Evolutionary conservation across 2,113 vertebrate genomes (phyloP).

Genomic region (Oreochromis niloticus): DNA sequence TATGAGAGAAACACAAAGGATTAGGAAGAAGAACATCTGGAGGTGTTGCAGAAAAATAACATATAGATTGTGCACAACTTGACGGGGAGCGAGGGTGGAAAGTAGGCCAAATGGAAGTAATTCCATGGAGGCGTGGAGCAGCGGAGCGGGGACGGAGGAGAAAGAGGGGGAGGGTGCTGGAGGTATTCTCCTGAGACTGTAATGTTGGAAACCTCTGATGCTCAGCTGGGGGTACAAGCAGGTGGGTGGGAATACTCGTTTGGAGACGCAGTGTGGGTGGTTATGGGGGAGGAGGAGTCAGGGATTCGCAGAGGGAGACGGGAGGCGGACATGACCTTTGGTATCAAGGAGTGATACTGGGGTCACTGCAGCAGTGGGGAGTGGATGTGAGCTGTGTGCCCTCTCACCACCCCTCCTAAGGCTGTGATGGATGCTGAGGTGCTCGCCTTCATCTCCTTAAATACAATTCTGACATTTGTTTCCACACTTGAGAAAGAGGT

Average conservation of each 20-base stretch:
- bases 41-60: slow-evolving; percentile 38
- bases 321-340: slow-evolving; percentile 48
- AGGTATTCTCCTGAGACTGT: slow-evolving; percentile 37
- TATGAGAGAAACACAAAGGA: not conserved
- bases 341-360: slow-evolving; percentile 27
- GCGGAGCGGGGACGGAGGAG: slow-evolving; percentile 22
- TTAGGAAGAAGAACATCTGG: slow-evolving; percentile 26
- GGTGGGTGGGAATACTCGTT: slow-evolving; percentile 59
- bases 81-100: slow-evolving; percentile 55
- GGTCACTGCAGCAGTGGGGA: slow-evolving; percentile 43
- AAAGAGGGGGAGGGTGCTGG: not conserved
- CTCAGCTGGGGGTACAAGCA: slow-evolving; percentile 59
- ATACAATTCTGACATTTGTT: not conserved
- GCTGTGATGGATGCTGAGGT: not conserved
- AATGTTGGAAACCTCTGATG: slow-evolving; percentile 51
- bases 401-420: slow-evolving; percentile 4
- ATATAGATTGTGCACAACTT: slow-evolving; percentile 54
- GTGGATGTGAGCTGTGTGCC: not conserved
- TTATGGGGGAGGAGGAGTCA: not conserved
- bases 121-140: slow-evolving; percentile 51
- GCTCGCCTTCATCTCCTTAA: slow-evolving; percentile 1
- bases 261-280: slow-evolving; percentile 48
- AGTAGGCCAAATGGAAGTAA: slow-evolving; percentile 76
- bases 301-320: slow-evolving; percentile 3
- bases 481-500: not conserved